Base-by-base conservation (phyloP, 37 sponge, comb jelly and placozoan genomes). In the Lycopodina hypogea region DNA sequence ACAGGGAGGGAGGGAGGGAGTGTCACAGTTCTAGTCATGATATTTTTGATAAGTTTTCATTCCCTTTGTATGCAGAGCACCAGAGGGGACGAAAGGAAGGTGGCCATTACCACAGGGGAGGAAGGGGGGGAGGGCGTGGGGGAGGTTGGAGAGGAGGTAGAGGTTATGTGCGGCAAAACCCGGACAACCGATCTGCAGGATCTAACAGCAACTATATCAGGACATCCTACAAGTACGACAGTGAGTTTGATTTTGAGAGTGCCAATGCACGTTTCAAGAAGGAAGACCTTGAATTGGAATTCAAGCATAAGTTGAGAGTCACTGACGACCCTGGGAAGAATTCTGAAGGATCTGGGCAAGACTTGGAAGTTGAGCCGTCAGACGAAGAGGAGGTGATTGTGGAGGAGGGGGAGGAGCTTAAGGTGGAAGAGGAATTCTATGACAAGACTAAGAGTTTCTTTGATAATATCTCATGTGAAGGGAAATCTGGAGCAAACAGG, bases 211-310 rank as follows among this genome's bases (percentile, higher is more conserved):
- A 71, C 22, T 38, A 35, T 40, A 22, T 35, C 40, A 28, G 59
- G 23, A 38, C 29, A 42, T 38, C 78, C 23, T 60, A 78, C 34
- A 80, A 82, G 42, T 94, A 84, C 63, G 97, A 96, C 21, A 86
- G 73, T 29, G 99, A 98, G 41, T 98, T 98, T 83, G 99, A 96
- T 76, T 99, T 99, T 86, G 99, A 93, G 61, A 86, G 73, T 50
- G 87, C 97, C 40, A 99, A 99, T 73, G 93, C 95, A 18, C 75
- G 81, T 1, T 99, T 99, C 70, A 77, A 89, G 69, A 99, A 96
- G 72, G 93, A 88, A 14, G 83, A 69, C 42, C 58, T 98, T 1
- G 96, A 90, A 42, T 89, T 92, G 55, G 94, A 98, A 56, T 86
- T 99, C 63, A 83, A 83, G 26, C 69, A 89, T 74, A 92, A 93